Evolutionary conservation across 2,113 vertebrate species (phyloP).

Genomic region (Colaptes auratus): DNA sequence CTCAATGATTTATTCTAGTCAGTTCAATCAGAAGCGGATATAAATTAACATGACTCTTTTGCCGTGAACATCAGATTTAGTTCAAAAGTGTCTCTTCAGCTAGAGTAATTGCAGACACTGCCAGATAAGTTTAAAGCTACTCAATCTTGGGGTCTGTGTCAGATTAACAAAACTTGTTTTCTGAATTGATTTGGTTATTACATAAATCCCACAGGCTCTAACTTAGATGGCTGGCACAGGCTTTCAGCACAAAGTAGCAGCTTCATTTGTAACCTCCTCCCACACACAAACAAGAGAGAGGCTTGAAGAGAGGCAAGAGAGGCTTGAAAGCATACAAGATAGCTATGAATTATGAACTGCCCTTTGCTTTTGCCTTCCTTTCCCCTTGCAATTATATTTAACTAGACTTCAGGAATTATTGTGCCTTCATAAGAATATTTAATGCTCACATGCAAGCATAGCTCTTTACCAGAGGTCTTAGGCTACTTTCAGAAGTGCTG

Average conservation of each 20-base stretch:
- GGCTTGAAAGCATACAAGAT: background rate
- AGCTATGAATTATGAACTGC: constrained; percentile 34
- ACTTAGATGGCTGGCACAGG: background rate
- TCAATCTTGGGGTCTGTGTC: background rate
- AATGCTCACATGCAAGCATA: constrained; percentile 24
- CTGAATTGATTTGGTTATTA: constrained; percentile 55
- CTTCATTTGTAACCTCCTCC: constrained; percentile 40
- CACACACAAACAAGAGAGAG: background rate
- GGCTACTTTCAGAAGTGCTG: background rate
- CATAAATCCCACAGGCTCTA: constrained; percentile 14
- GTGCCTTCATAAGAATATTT: constrained; percentile 22
- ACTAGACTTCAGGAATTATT: constrained; percentile 3
- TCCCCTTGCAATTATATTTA: constrained; percentile 31
- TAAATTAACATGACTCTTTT: constrained; percentile 54
- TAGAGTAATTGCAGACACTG: constrained; percentile 40
- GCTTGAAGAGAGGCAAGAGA: background rate
- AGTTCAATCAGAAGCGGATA: constrained; percentile 52
- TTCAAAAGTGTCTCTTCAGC: constrained; percentile 52
- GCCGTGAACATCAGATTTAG: constrained; percentile 18
- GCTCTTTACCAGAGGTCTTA: background rate
- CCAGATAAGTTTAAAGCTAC: constrained; percentile 35
- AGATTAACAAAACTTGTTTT: constrained; percentile 38
- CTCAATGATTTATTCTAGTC: constrained; percentile 51
- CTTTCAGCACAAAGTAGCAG: background rate
- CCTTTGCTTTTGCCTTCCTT: constrained; percentile 20